Evolutionary conservation across 1,140 invertebrate species (phyloP), one percentile per base, ranked within the genome.

Genomic region (Andrena cerasifolii): DNA sequence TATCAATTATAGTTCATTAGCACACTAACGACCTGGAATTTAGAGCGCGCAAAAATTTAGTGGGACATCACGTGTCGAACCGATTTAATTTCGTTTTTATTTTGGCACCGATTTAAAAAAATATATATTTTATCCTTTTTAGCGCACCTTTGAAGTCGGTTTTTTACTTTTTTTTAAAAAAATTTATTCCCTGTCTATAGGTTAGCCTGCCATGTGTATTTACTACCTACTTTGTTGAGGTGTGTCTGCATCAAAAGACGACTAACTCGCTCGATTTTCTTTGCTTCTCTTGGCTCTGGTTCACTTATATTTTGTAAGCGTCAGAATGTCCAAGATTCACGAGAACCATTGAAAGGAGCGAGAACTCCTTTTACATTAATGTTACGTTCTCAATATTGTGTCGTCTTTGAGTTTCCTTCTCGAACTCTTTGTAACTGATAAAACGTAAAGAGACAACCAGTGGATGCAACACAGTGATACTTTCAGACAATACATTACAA

Each of bases 401-500:
- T 63, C 36, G 21, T 18, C 40, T 24, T 0, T n/a, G 65, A 65
- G 33, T 40, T 58, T 26, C 6, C 72, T 68, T 33, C 43, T 68
- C 82, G 68, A 31, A 49, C 49, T 45, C 28, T 36, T 28, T 49
- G 21, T 78, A 31, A 33, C 45, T 31, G 74, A 62, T 51, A 24
- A 72, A 67, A 47, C 58, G 70, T 54, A 28, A 72, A 80, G 62
- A 59, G 77, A 84, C 82, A 88, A 90, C 89, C 88, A 88, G 79
- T 84, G 90, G 90, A 92, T 91, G 90, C 89, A 84, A 83, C 78
- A 78, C 87, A 90, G 91, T 92, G 90, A 91, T 89, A 91, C 82
- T 91, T 92, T 91, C 91, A 91, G 90, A 91, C 90, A 92, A 92
- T 92, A 91, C 89, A 91, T 90, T 91, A 91, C 86, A 82, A 91